phyloP scores from a whole-genome alignment of 2,888 invertebrate genomes.

The Allolobophora icterica region DNA sequence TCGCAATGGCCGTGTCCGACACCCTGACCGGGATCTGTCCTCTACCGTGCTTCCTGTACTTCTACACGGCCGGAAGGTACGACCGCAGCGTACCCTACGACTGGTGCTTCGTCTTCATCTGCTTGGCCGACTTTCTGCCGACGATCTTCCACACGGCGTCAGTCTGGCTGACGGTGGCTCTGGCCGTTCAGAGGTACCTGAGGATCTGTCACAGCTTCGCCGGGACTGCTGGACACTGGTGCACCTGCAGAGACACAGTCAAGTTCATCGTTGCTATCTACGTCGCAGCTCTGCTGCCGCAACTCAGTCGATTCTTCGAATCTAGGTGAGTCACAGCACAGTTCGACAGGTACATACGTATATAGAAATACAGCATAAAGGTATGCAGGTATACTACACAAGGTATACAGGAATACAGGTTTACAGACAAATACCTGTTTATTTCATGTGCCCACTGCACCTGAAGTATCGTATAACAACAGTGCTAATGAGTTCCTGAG shows the following conservation, averaged over 20 bases:
- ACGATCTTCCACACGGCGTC: constrained; percentile 53
- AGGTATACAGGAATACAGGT: background rate
- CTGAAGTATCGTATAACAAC: too few relatives aligned
- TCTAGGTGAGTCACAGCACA: background rate
- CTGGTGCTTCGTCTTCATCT: constrained; percentile 77
- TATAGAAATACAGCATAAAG: too few relatives aligned
- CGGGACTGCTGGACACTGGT: background rate
- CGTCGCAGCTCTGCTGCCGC: constrained; percentile 18
- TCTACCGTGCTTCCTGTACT: constrained; percentile 79
- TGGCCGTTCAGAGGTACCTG: constrained; percentile 80
- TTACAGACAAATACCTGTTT: background rate
- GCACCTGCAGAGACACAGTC: background rate
- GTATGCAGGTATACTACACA: too few relatives aligned
- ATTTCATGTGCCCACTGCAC: too few relatives aligned
- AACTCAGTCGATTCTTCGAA: constrained; percentile 23
- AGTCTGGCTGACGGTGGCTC: constrained; percentile 44
- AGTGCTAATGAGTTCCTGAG: background rate
- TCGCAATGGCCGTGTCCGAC: constrained; percentile 91
- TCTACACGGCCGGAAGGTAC: constrained; percentile 88
- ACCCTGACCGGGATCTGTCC: constrained; percentile 77
- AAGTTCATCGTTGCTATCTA: constrained; percentile 18
- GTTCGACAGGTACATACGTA: background rate
- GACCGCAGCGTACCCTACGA: constrained; percentile 78
- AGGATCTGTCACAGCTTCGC: constrained; percentile 72
- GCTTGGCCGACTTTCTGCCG: constrained; percentile 58